A percentile compares a stretch with the other conserved stretches of the same genome.
phyloP scores from a whole-genome alignment of 2,113 vertebrate species.

The Anhinga anhinga region DNA sequence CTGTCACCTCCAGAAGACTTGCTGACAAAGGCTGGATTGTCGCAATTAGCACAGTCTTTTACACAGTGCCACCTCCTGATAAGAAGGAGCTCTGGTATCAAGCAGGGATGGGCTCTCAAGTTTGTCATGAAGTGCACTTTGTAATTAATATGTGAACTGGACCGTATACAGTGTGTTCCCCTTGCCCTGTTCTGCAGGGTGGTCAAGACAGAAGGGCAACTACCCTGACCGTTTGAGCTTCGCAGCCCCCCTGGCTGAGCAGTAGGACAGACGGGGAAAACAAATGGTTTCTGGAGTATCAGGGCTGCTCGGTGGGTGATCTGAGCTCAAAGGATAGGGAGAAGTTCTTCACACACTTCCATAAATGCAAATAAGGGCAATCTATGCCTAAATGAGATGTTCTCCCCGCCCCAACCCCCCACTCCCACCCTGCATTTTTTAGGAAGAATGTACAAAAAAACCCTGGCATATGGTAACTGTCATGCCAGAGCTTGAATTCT shows the following conservation, averaged over 20 bases:
- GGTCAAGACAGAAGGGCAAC: not conserved
- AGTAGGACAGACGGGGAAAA: not conserved
- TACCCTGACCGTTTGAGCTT: not conserved
- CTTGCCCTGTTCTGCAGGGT: not conserved
- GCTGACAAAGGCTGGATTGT: not conserved
- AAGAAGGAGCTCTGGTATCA: not conserved
- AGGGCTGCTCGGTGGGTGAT: not conserved
- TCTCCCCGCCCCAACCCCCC: not conserved
- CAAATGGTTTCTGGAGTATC: not conserved
- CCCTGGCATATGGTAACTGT: not conserved
- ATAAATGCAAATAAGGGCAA: not conserved
- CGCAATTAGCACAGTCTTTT: not conserved
- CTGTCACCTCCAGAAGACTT: not conserved
- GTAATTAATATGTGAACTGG: not conserved
- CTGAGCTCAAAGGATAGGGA: not conserved
- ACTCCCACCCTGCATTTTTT: not conserved
- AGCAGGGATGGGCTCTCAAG: not conserved
- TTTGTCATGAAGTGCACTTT: not conserved
- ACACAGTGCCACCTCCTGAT: not conserved
- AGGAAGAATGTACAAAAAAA: not conserved
- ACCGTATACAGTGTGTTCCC: not conserved
- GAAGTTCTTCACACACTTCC: not conserved
- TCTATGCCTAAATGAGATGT: not conserved
- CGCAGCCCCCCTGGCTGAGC: not conserved
- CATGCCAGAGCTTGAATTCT: constrained; percentile 17